A percentile compares a stretch with the other conserved stretches of the same genome.
These are phyloP conservation scores for Ormyrus labotus DNA, from an alignment of 2,888 invertebrate genomes.

Conservation along the genomic window DNA sequence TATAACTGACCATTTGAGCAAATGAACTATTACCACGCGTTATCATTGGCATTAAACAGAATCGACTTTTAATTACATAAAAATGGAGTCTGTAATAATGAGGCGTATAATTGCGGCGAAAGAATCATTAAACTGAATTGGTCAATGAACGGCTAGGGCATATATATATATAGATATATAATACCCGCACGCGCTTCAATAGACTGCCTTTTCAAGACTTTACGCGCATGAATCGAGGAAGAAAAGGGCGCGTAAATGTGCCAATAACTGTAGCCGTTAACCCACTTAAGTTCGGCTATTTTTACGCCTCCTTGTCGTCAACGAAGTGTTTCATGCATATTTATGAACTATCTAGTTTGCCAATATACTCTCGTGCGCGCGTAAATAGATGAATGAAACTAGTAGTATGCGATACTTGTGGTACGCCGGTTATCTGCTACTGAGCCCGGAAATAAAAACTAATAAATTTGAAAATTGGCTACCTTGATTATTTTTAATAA, in stretches of 20 bases:
- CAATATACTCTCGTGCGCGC: background rate
- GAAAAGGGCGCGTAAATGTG: conserved; percentile 13
- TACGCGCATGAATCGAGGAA: background rate
- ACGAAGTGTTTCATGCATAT: conserved; percentile 9
- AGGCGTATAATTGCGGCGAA: background rate
- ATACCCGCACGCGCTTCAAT: background rate
- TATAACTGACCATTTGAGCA: no score
- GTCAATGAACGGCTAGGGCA: background rate
- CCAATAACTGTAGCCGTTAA: conserved; percentile 42
- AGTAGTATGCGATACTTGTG: background rate
- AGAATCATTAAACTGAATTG: background rate
- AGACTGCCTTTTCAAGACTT: conserved; percentile 12
- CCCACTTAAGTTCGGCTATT: conserved; percentile 33
- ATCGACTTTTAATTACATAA: conserved; percentile 9
- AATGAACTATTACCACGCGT: no score
- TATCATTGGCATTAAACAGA: no score
- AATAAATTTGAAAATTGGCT: no score
- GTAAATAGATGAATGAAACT: no score
- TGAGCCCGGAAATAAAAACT: no score
- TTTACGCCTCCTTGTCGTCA: conserved; percentile 1
- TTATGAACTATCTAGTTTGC: conserved; percentile 34
- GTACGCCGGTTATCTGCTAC: background rate
- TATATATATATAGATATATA: no score
- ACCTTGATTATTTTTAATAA: no score
- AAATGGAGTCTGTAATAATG: conserved; percentile 34